Percentiles rank a stretch among this genome's conserved stretches.
Evolutionary conservation across 2,113 vertebrate genomes (phyloP).

Genomic region (Lophochroa leadbeateri): DNA sequence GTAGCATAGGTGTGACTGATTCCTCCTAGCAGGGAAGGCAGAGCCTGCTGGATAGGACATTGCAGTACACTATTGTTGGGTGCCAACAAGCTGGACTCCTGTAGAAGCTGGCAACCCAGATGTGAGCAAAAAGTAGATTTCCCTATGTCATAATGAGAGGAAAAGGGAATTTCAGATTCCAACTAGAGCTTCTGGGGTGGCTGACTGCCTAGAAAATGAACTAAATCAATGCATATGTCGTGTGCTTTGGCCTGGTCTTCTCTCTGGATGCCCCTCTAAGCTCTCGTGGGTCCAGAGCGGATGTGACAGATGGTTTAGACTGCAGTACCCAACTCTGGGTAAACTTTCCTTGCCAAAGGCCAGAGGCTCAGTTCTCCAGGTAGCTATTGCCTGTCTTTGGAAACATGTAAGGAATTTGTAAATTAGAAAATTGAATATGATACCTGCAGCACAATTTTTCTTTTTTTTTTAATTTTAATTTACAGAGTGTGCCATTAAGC

Average conservation of each 20-base stretch:
- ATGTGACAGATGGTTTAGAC: conserved; percentile 12
- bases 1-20: neutral
- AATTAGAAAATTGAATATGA: neutral
- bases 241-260: neutral
- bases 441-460: neutral
- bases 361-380: neutral
- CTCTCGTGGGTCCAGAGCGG: neutral
- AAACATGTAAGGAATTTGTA: neutral
- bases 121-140: neutral
- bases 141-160: neutral
- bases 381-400: neutral
- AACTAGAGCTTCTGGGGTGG: neutral
- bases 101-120: neutral
- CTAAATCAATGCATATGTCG: neutral
- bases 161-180: neutral
- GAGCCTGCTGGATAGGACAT: neutral
- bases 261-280: neutral
- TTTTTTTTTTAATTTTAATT: neutral
- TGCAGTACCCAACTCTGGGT: neutral
- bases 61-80: neutral
- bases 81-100: neutral
- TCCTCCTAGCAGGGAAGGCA: neutral
- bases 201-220: neutral
- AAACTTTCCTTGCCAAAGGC: neutral
- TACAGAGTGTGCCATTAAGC: neutral